Conservation (phyloP, 2,113 vertebrate species). For the Psephotus haematonotus region DNA sequence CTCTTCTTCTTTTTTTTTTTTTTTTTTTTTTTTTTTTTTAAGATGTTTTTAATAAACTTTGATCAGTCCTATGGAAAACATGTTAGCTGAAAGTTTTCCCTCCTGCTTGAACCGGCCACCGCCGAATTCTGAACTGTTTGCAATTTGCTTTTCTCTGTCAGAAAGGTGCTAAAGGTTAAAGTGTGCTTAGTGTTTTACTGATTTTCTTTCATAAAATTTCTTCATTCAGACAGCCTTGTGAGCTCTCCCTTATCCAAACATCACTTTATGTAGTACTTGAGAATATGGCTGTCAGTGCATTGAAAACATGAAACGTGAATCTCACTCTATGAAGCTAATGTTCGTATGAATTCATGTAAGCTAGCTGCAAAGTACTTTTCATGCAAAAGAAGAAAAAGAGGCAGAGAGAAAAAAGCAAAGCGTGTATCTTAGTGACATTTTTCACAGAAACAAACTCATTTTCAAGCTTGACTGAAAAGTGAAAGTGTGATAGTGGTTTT, state of each 20-base stretch:
- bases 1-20: not conserved
- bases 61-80: not conserved
- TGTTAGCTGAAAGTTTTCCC: not conserved
- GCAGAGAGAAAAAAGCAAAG: not conserved
- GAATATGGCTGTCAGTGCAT: not conserved
- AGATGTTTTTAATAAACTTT: not conserved
- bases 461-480: constrained; percentile 23
- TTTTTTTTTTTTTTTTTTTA: not conserved
- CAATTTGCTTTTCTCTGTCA: not conserved
- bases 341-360: not conserved
- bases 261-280: not conserved
- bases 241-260: not conserved
- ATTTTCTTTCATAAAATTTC: not conserved
- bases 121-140: not conserved
- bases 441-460: constrained; percentile 36
- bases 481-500: constrained; percentile 15
- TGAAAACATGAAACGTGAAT: not conserved
- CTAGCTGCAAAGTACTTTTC: not conserved
- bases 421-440: not conserved
- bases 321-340: not conserved
- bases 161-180: not conserved
- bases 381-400: not conserved
- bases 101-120: not conserved
- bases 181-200: not conserved
- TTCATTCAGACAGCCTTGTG: not conserved